Percentiles rank a stretch among this genome's conserved stretches.
Evolutionary conservation across 2,797 vertebrate species (phyloP).

Genomic region (Enteromius mattozi): DNA sequence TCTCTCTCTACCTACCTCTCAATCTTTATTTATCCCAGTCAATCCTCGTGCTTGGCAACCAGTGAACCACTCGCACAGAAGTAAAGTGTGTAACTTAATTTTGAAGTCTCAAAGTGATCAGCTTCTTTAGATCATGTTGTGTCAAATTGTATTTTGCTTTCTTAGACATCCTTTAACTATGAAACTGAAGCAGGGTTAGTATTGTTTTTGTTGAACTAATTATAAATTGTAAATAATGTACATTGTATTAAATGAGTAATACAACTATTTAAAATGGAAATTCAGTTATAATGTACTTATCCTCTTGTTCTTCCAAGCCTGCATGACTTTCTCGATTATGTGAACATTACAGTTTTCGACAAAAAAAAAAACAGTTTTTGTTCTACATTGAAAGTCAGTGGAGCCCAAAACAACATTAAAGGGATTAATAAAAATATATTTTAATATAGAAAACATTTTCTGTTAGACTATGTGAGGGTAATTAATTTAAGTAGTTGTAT

Average conservation of each 20-base stretch:
- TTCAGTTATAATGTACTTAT: not conserved
- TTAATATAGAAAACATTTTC: not conserved
- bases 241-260: not conserved
- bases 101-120: not conserved
- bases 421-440: not conserved
- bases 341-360: too few relatives aligned
- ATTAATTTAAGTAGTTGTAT: not conserved
- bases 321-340: not conserved
- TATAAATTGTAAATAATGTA: not conserved
- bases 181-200: slow-evolving; percentile 72
- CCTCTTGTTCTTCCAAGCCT: not conserved
- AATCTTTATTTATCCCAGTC: slow-evolving; percentile 51
- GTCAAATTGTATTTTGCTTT: slow-evolving; percentile 80
- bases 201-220: slow-evolving; percentile 57
- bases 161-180: slow-evolving; percentile 76
- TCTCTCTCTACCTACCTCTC: slow-evolving; percentile 48
- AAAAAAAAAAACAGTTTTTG: not conserved
- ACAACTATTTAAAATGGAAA: not conserved
- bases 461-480: not conserved
- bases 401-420: not conserved
- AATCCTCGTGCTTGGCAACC: slow-evolving; percentile 38
- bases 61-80: not conserved
- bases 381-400: not conserved
- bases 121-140: slow-evolving; percentile 74
- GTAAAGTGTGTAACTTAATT: slow-evolving; percentile 24